phyloP scores from a whole-genome alignment of 1,140 invertebrate genomes.

The Pemphigus obesinymphae region DNA sequence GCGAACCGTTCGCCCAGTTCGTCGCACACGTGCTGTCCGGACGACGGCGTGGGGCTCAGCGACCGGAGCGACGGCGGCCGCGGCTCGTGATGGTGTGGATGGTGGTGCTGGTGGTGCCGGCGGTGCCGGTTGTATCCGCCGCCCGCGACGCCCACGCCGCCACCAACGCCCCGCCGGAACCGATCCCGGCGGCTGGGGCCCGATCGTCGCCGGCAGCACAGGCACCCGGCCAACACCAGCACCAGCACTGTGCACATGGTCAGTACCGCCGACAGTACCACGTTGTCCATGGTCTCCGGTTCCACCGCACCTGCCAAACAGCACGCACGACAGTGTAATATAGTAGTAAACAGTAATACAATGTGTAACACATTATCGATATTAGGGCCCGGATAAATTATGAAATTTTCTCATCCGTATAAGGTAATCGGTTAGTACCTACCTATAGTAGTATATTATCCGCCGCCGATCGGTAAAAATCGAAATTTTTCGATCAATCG shows the following conservation, averaged over 20 bases:
- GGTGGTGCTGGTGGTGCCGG: slow-evolving; percentile 15
- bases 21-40: slow-evolving; percentile 53
- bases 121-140: slow-evolving; percentile 30
- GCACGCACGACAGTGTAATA: neutral
- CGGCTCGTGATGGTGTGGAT: slow-evolving; percentile 50
- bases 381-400: too few species aligned
- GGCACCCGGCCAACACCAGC: slow-evolving; percentile 49
- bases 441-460: too few species aligned
- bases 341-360: neutral
- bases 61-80: slow-evolving; percentile 44
- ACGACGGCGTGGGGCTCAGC: slow-evolving; percentile 32
- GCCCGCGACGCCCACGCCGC: slow-evolving; percentile 47
- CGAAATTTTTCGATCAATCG: too few species aligned
- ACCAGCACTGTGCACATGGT: slow-evolving; percentile 49
- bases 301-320: slow-evolving; percentile 7
- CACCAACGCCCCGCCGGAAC: slow-evolving; percentile 48
- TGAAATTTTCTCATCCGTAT: too few species aligned
- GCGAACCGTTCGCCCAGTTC: slow-evolving; percentile 55
- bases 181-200: slow-evolving; percentile 48
- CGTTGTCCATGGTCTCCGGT: slow-evolving; percentile 43
- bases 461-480: too few species aligned
- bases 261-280: slow-evolving; percentile 49
- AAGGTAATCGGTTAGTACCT: too few species aligned
- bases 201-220: slow-evolving; percentile 51
- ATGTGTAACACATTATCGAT: too few species aligned